Conservation (phyloP, 2,113 vertebrate species). For the Hippocampus zosterae region DNA sequence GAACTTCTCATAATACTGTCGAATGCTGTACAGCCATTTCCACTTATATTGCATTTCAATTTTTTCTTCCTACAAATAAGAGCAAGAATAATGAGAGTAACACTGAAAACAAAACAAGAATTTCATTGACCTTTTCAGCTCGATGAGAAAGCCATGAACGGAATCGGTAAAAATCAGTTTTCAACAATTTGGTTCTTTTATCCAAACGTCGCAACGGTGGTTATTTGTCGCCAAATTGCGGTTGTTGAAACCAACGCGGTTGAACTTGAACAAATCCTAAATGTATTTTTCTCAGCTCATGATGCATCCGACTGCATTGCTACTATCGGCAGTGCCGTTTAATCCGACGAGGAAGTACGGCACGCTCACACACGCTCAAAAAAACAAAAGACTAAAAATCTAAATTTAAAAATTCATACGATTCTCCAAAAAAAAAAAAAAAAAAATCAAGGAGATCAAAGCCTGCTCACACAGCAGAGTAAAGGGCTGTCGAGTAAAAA, state of each 20-base stretch:
- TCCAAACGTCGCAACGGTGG: neutral
- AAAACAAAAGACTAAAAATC: constrained; percentile 48
- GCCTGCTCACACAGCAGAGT: constrained; percentile 58
- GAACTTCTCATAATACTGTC: constrained; percentile 77
- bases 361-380: constrained; percentile 48
- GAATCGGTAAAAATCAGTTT: constrained; percentile 36
- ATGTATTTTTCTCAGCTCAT: constrained; percentile 45
- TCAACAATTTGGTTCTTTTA: neutral
- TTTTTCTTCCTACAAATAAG: constrained; percentile 25
- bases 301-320: constrained; percentile 58
- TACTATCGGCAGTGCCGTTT: constrained; percentile 72
- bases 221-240: neutral
- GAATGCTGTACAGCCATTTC: constrained; percentile 68
- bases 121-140: constrained; percentile 72
- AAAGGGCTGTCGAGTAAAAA: constrained; percentile 53
- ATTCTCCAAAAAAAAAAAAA: constrained; percentile 27
- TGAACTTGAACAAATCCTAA: neutral
- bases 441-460: constrained; percentile 48
- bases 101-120: constrained; percentile 60
- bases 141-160: constrained; percentile 57
- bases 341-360: constrained; percentile 56
- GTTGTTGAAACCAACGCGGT: constrained; percentile 56
- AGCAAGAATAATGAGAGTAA: constrained; percentile 58
- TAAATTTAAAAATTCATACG: constrained; percentile 49
- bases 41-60: constrained; percentile 78